Base-by-base conservation (phyloP, 1,140 invertebrate genomes). In the Brachionus rotundiformis region DNA sequence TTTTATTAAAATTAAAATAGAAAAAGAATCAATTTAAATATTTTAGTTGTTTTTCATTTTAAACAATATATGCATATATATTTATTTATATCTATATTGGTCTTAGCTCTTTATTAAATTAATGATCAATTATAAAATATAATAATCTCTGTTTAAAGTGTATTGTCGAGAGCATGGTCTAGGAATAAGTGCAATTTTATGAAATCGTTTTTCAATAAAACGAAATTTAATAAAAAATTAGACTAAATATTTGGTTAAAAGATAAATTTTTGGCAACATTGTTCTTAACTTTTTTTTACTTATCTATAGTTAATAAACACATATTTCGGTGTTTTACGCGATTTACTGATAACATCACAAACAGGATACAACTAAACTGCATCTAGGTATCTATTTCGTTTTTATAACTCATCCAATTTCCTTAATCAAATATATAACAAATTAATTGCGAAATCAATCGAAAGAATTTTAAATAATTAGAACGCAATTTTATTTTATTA, bases 161-260 rank as follows among this genome's bases (percentile, higher is more conserved):
- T 54, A 54, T 54, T 19, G 47, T 54, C 47, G 19, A 54, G 47
- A 54, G 47, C 19, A 7, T 5, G 23, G 47, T 54, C 47, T 54
- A 54, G 47, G 47, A 54, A 19, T 54, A 54, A 54, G 47, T 54
- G 47, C 47, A 54, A 54, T 7, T 54, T 54, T 54, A 54, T 25
- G 23, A 54, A 54, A 16, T 54, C 47, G 5, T 54, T 54, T 54
- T 54, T 54, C 19, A 54, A 54, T 54, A 54, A 19, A 54, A 54
- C 47, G 47, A n/a, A 16, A 54, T 54, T 54, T 54, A 23, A 19
- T 19, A 7, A 23, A 54, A 54, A 54, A 54, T 16, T 54, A 19
- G 47, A 19, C 7, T 54, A 54, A 54, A 54, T 54, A 54, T 54
- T 54, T 54, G 19, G 23, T 25, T 54, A 19, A 19, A 19, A 19